A percentile compares a stretch with the other conserved stretches of the same genome.
Conservation (phyloP, 1,140 invertebrate genomes). For the Heliconius eleuchia region DNA sequence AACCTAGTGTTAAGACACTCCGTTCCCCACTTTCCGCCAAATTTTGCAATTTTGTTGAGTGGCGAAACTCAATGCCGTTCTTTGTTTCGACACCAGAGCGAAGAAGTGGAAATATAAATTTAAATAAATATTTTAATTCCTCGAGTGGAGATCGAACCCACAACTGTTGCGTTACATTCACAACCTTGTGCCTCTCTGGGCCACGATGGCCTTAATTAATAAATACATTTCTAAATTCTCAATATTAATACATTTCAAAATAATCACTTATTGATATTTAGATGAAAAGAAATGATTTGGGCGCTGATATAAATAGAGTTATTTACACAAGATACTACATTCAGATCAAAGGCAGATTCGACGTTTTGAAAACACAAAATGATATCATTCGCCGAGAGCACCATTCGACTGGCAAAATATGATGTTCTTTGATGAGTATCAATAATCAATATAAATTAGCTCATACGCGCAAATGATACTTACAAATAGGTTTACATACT, state of each 20-base stretch:
- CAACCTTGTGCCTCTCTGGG: too few relatives aligned
- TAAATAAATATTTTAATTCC: too few relatives aligned
- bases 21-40: too few relatives aligned
- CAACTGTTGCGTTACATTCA: too few relatives aligned
- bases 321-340: background rate
- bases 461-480: background rate
- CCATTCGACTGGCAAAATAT: background rate
- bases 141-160: too few relatives aligned
- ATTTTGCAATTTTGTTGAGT: too few relatives aligned
- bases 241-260: background rate
- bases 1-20: too few relatives aligned
- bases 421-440: conserved; percentile 8
- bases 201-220: too few relatives aligned
- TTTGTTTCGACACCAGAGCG: too few relatives aligned
- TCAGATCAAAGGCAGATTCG: background rate
- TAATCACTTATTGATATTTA: background rate
- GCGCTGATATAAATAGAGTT: background rate
- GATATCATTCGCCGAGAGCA: background rate
- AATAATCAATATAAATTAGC: background rate
- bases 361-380: conserved; percentile 6
- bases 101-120: too few relatives aligned
- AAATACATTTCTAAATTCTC: too few relatives aligned
- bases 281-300: background rate
- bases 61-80: too few relatives aligned
- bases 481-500: background rate